phyloP scores from a whole-genome alignment of 2,113 vertebrate species.

The Microtus montanus region DNA sequence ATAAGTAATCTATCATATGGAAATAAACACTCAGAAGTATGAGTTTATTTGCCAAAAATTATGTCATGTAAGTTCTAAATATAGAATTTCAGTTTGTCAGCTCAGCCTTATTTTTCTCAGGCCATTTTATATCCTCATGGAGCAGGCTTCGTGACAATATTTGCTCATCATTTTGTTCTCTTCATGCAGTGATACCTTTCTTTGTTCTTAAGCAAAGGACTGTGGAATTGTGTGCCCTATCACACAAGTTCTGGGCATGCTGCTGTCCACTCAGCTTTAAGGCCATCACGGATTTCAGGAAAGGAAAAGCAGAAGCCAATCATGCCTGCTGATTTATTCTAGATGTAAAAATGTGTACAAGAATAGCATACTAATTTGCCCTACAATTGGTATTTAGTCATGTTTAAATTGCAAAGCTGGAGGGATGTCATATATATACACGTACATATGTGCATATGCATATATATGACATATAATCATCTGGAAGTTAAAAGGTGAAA shows the following conservation, averaged over 20 bases:
- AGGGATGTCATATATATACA: not conserved
- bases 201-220: not conserved
- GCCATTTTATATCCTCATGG: not conserved
- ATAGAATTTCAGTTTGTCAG: not conserved
- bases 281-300: not conserved
- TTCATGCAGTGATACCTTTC: not conserved
- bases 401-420: not conserved
- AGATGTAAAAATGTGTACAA: not conserved
- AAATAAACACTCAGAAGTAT: not conserved
- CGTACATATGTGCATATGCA: not conserved
- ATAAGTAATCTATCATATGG: not conserved
- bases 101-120: not conserved
- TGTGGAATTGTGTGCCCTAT: not conserved
- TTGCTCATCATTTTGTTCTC: not conserved
- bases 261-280: not conserved
- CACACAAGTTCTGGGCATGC: not conserved
- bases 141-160: not conserved
- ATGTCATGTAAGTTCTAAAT: not conserved
- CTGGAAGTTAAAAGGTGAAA: not conserved
- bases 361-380: not conserved
- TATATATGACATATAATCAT: not conserved
- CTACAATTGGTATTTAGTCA: not conserved
- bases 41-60: not conserved
- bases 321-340: not conserved
- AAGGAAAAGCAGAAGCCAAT: not conserved